A percentile compares a stretch with the other conserved stretches of the same genome.
These are phyloP conservation scores for Psilopogon haemacephalus DNA, from an alignment of 2,113 vertebrate species.

Conservation along the genomic window DNA sequence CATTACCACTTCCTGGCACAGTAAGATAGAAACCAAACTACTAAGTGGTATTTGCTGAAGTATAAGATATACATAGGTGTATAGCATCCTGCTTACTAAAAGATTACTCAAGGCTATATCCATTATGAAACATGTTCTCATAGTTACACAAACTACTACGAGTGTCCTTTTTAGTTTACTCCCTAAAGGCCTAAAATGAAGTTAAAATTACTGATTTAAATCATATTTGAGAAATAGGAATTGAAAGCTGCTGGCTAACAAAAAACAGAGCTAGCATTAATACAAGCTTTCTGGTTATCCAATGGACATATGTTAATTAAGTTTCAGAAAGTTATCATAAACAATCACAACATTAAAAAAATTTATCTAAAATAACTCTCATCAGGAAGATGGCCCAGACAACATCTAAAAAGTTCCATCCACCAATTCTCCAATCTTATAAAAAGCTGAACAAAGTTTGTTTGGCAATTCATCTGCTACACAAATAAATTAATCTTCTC, in stretches of 20 bases:
- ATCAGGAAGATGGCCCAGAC: not conserved
- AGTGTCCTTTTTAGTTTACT: not conserved
- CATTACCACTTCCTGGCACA: slow-evolving; percentile 5
- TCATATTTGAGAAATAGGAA: not conserved
- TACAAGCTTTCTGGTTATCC: not conserved
- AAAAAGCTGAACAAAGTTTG: not conserved
- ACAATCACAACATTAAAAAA: not conserved
- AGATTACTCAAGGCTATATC: not conserved
- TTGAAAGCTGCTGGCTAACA: not conserved
- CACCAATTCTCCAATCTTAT: not conserved
- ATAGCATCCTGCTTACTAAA: not conserved
- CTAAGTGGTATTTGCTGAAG: not conserved
- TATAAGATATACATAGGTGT: not conserved
- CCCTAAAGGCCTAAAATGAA: not conserved
- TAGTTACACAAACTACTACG: not conserved
- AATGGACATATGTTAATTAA: not conserved
- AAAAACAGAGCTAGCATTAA: not conserved
- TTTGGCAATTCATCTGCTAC: not conserved
- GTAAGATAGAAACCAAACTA: not conserved
- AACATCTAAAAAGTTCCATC: not conserved
- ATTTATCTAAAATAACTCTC: not conserved
- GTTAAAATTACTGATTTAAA: not conserved
- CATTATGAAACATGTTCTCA: not conserved
- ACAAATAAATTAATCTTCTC: not conserved
- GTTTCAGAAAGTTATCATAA: not conserved